Base-by-base conservation (phyloP, 1,140 invertebrate species). In the Drosophila insularis region DNA sequence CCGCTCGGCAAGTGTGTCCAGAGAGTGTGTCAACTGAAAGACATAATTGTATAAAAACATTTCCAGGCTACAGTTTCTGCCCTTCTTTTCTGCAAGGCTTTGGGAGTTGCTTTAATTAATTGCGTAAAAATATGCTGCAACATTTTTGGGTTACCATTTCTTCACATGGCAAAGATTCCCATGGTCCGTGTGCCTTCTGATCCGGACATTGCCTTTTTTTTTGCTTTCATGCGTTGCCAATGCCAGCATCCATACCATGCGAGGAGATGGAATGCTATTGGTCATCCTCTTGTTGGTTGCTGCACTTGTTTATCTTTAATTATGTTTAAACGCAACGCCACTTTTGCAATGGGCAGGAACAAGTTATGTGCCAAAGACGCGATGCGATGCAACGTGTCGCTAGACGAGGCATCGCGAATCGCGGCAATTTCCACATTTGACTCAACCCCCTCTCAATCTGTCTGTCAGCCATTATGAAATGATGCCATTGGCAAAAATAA, bases 261-360 rank as follows among this genome's bases (percentile, higher is more conserved):
- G 72, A 73, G 8, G 39, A 11, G 4, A 23, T 35, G 37, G 39
- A 19, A 4, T 35, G 46, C 56, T 71, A n/a, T n/a, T n/a, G n/a
- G n/a, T n/a, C n/a, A n/a, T n/a, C 56, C 39, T 67, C 53, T 50
- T 69, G 65, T 4, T 40, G 39, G 39, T 1, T 13, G n/a, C 27
- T 43, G 14, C 43, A 70, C 78, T 84, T 90, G 87, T 90, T 90
- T 90, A 82, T 81, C 82, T 90, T 90, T 90, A 90, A 90, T 90
- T 90, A 90, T 90, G 84, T 84, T 89, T 87, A 87, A 78, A 75
- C 81, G 80, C 80, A 70, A 75, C 75, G 71, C 68, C 87, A 78
- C 71, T 82, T 86, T 86, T 75, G 81, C 62, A 39, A 74, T 78
- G 67, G 19, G 68, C 71, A 66, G 80, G 27, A 89, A 64, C 82